phyloP scores from a whole-genome alignment of 2,888 invertebrate genomes.

The Hedya salicella region DNA sequence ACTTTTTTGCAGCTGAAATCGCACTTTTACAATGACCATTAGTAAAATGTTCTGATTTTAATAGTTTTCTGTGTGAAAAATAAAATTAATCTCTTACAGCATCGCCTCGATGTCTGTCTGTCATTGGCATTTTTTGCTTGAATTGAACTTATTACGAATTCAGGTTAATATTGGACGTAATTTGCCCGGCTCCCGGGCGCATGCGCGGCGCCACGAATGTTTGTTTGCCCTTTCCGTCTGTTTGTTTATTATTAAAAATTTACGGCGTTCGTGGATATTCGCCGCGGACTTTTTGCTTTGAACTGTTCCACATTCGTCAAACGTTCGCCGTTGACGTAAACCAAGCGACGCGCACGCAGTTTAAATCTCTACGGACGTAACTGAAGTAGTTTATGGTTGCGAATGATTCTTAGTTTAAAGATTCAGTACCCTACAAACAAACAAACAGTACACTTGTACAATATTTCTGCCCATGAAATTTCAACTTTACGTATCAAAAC shows the following conservation, averaged over 20 bases:
- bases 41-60: no score
- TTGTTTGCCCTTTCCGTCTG: slow-evolving; percentile 68
- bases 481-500: no score
- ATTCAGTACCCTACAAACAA: no score
- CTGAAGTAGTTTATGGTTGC: not conserved
- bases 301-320: slow-evolving; percentile 53
- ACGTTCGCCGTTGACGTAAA: slow-evolving; percentile 28
- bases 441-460: no score
- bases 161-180: not conserved
- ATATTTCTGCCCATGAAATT: no score
- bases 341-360: slow-evolving; percentile 6
- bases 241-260: slow-evolving; percentile 77
- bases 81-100: no score
- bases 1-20: no score
- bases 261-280: slow-evolving; percentile 69
- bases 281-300: slow-evolving; percentile 64
- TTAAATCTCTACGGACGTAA: not conserved
- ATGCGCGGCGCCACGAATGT: slow-evolving; percentile 57
- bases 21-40: no score
- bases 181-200: slow-evolving; percentile 50
- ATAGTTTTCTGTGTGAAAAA: no score
- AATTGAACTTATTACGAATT: not conserved
- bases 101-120: no score
- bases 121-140: no score
- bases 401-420: not conserved